Conservation (phyloP, 2,888 invertebrate genomes). For the Nemurella pictetii region DNA sequence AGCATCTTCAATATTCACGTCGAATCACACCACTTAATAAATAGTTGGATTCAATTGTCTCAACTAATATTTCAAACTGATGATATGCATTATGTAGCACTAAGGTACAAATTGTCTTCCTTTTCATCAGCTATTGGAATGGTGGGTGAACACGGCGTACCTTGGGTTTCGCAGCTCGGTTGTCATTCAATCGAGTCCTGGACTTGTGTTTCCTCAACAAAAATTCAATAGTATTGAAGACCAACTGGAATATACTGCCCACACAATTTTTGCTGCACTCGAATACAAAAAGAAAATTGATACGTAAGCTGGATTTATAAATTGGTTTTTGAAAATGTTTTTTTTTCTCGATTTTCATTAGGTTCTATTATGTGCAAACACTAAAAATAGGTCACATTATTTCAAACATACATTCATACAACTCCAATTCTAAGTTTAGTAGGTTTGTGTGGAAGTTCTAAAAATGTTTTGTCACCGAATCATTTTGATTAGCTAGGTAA, state of each 20-base stretch:
- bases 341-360: too few species aligned
- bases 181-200: slow-evolving; percentile 84
- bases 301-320: slow-evolving; percentile 60
- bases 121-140: slow-evolving; percentile 81
- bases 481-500: too few species aligned
- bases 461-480: too few species aligned
- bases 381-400: too few species aligned
- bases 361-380: too few species aligned
- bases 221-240: slow-evolving; percentile 63
- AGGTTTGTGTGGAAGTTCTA: too few species aligned
- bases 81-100: slow-evolving; percentile 40
- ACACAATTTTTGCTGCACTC: slow-evolving; percentile 69
- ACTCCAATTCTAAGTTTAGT: too few species aligned
- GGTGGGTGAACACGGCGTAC: slow-evolving; percentile 89
- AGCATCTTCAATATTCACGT: not conserved
- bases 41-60: not conserved
- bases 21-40: too few species aligned
- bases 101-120: too few species aligned
- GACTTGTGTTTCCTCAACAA: slow-evolving; percentile 74
- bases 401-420: too few species aligned
- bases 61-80: not conserved
- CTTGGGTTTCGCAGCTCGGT: slow-evolving; percentile 82
- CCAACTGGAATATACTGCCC: slow-evolving; percentile 69
- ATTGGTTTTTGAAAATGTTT: too few species aligned
- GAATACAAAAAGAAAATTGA: slow-evolving; percentile 74